Evolutionary conservation across 2,888 invertebrate species (phyloP).

Genomic region (Lithophane semibrunnea): DNA sequence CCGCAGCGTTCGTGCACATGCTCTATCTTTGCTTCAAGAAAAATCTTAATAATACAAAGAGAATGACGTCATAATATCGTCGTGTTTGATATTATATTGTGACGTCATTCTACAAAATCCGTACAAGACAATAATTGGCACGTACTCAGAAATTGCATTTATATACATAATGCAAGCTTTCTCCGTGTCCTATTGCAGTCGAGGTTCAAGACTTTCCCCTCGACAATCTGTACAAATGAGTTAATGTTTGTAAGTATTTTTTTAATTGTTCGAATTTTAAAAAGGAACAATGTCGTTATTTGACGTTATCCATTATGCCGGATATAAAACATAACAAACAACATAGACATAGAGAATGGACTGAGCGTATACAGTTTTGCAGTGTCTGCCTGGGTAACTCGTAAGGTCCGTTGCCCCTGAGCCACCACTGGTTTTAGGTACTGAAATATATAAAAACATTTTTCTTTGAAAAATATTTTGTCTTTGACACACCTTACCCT

Average conservation of each 20-base stretch:
- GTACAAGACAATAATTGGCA: slow-evolving; percentile 24
- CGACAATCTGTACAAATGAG: not conserved
- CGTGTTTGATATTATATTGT: not conserved
- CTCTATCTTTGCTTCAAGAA: slow-evolving; percentile 14
- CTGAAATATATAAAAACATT: no score
- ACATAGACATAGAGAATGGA: no score
- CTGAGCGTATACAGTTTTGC: no score
- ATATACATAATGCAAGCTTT: slow-evolving; percentile 35
- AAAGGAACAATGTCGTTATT: not conserved
- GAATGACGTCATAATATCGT: no score
- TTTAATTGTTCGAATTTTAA: not conserved
- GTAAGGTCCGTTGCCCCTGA: no score
- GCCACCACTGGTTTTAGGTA: no score
- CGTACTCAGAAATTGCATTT: slow-evolving; percentile 22
- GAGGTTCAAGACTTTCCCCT: slow-evolving; percentile 33
- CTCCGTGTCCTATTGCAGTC: slow-evolving; percentile 35
- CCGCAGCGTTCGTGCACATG: not conserved
- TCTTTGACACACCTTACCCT: not conserved
- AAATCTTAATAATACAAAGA: slow-evolving; percentile 5
- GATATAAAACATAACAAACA: no score
- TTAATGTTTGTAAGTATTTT: not conserved
- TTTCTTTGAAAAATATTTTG: not conserved
- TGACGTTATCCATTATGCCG: no score
- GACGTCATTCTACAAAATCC: slow-evolving; percentile 16
- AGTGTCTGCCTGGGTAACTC: no score